These are phyloP conservation scores for Pangasius krempfi DNA, from an alignment of 2,797 vertebrate genomes.

Conservation along the genomic window DNA sequence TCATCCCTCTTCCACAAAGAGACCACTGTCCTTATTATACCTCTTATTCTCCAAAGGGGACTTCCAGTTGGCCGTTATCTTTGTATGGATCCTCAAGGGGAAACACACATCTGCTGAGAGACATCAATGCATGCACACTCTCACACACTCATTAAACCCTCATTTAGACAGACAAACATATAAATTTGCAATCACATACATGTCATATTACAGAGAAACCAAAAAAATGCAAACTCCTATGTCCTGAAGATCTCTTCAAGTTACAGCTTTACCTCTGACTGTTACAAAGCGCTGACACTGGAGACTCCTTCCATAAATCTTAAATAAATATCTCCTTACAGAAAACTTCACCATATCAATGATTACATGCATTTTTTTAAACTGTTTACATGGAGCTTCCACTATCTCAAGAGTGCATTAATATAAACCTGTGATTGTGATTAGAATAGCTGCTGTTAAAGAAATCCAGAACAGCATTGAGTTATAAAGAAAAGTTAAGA, in stretches of 20 bases:
- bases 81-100: slow-evolving; percentile 59
- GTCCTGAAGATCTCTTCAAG: neutral
- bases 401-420: neutral
- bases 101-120: slow-evolving; percentile 20
- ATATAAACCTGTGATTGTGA: neutral
- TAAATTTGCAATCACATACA: neutral
- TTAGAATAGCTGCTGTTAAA: neutral
- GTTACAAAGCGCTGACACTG: neutral
- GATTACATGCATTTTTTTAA: neutral
- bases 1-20: neutral
- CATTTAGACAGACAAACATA: neutral
- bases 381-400: neutral
- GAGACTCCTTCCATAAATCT: neutral
- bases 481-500: neutral
- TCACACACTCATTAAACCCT: slow-evolving; percentile 8
- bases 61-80: slow-evolving; percentile 65
- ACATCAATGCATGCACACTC: neutral
- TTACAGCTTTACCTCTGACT: neutral
- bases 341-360: neutral
- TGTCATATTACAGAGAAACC: neutral
- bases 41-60: slow-evolving; percentile 50
- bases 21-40: slow-evolving; percentile 25
- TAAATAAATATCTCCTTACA: neutral
- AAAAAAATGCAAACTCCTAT: neutral
- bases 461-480: neutral